phyloP scores from a whole-genome alignment of 2,888 invertebrate species.

The Timandra comae region DNA sequence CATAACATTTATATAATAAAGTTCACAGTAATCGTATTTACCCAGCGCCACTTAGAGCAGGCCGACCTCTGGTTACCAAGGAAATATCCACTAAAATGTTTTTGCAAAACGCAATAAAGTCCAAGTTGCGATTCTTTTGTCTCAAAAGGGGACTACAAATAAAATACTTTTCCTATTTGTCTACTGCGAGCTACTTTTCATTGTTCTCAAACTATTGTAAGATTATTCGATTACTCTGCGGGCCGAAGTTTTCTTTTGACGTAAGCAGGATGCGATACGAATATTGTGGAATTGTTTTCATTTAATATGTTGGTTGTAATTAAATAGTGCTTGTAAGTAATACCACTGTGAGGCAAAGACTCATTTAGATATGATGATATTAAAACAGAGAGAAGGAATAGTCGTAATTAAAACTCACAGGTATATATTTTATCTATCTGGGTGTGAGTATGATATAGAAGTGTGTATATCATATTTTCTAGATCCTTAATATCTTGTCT shows the following conservation, averaged over 20 bases:
- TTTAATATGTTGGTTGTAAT: too few species aligned
- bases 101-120: constrained; percentile 43
- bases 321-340: too few species aligned
- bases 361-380: too few species aligned
- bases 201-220: constrained; percentile 3
- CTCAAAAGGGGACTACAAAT: constrained; percentile 22
- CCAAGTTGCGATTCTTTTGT: constrained; percentile 25
- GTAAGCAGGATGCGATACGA: constrained; percentile 2
- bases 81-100: constrained; percentile 28
- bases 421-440: too few species aligned
- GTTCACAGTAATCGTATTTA: too few species aligned
- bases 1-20: too few species aligned
- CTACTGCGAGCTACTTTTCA: constrained; percentile 9
- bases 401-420: too few species aligned
- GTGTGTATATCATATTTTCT: too few species aligned
- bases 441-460: too few species aligned
- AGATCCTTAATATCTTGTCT: too few species aligned
- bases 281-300: neutral
- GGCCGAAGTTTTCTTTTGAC: constrained; percentile 17
- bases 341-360: too few species aligned
- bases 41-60: neutral
- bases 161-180: constrained; percentile 26
- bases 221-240: constrained; percentile 19
- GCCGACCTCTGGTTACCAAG: constrained; percentile 8
- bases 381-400: too few species aligned